Conservation (phyloP, 1,140 invertebrate species). For the Melanaphis sacchari region DNA sequence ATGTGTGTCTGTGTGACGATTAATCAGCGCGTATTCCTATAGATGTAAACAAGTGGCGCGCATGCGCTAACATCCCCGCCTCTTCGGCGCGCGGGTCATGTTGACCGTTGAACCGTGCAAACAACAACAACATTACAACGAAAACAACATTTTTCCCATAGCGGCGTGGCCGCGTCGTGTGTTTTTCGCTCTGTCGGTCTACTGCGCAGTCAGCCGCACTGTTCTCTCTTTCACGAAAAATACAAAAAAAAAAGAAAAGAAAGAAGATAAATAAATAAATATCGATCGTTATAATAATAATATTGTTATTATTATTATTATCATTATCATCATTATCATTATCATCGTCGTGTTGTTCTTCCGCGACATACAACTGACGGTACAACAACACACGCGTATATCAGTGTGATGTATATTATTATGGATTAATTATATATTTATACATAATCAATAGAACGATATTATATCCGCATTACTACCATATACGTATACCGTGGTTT, state of each 20-base stretch:
- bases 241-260: too few relatives aligned
- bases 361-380: not conserved
- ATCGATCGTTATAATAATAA: not conserved
- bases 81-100: constrained; percentile 40
- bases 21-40: constrained; percentile 57
- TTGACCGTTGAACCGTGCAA: constrained; percentile 57
- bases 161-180: not conserved
- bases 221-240: not conserved
- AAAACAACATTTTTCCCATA: constrained; percentile 57
- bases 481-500: not conserved
- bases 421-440: constrained; percentile 1
- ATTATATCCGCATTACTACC: not conserved
- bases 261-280: not conserved
- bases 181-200: not conserved
- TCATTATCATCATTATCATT: not conserved
- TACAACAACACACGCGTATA: not conserved
- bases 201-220: not conserved
- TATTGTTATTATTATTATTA: not conserved
- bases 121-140: constrained; percentile 57
- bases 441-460: not conserved
- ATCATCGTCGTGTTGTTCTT: not conserved
- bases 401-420: not conserved
- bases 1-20: constrained; percentile 46
- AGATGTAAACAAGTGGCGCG: constrained; percentile 57
- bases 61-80: constrained; percentile 47